Evolutionary conservation across 2,113 vertebrate genomes (phyloP), one percentile per base, ranked within the genome.

Genomic region (Microtus pennsylvanicus): DNA sequence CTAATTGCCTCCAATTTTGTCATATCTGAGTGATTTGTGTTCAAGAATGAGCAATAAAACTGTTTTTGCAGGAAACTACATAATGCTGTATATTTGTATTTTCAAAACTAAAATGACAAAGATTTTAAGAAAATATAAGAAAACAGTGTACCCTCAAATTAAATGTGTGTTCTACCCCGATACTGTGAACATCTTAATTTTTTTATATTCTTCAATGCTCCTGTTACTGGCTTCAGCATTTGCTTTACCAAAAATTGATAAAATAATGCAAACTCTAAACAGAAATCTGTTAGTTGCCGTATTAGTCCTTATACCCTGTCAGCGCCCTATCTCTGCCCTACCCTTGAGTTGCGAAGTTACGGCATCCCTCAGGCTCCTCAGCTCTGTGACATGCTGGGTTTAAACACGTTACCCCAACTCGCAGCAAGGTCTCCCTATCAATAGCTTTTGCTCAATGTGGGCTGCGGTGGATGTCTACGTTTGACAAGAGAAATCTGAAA

Each of bases 21-120:
- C 76, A 11, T 19, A 9, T 70, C 61, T 42, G 77, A 89, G n/a
- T 52, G 33, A 55, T n/a, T 24, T n/a, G 33, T 26, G 21, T n/a
- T 47, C 86, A 70, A 70, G 45, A 35, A 28, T 58, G 11, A 45
- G 33, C 17, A 28, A 45, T 7, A 28, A 82, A 76, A 45, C 10
- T 78, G 45, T 74, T 95, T 95, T 67, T 58, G 30, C 13, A 67
- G 45, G 42, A 88, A 83, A 78, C 87, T n/a, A 81, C 65, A 30
- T 8, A 72, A 45, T 28, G 55, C 61, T 47, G 1, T 76, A 42
- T n/a, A n/a, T 81, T 33, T 81, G 8, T 35, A 58, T 92, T 65
- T 96, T 67, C 52, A 87, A 85, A 92, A 65, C 69, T 80, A 90
- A 91, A 77, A 76, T 21, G 33, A 96, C 42, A 78, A 87, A 94